Percentiles rank a stretch among this genome's conserved stretches.
These are phyloP conservation scores for Australoheros facetus DNA, from an alignment of 2,797 vertebrate species.

Conservation along the genomic window DNA sequence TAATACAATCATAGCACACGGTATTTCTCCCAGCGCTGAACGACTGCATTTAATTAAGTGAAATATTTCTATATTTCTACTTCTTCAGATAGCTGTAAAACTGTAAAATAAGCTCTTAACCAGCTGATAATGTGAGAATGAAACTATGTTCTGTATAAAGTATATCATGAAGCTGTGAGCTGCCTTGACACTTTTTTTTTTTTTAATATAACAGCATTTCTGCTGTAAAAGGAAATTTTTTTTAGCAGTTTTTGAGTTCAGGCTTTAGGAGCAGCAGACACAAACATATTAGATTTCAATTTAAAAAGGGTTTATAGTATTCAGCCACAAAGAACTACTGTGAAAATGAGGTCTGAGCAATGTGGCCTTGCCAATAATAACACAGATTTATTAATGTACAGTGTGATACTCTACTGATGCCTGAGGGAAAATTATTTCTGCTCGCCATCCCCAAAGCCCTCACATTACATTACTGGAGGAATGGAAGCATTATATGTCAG, in stretches of 20 bases:
- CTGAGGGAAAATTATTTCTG: slow-evolving; percentile 35
- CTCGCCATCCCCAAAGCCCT: not conserved
- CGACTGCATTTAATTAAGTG: not conserved
- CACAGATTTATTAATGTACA: slow-evolving; percentile 45
- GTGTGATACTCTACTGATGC: slow-evolving; percentile 40
- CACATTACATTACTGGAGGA: slow-evolving; percentile 5
- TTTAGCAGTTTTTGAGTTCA: slow-evolving; percentile 2
- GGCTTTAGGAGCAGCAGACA: slow-evolving; percentile 14
- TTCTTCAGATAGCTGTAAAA: not conserved
- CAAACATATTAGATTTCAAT: slow-evolving; percentile 6
- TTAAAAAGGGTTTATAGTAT: slow-evolving; percentile 33
- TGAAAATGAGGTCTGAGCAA: slow-evolving; percentile 48
- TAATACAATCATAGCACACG: not conserved
- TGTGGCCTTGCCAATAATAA: slow-evolving; percentile 47
- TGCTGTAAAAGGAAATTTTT: slow-evolving; percentile 9
- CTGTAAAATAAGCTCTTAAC: not conserved
- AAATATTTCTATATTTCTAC: not conserved
- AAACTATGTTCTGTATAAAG: not conserved
- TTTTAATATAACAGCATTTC: slow-evolving; percentile 1
- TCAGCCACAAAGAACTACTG: slow-evolving; percentile 37
- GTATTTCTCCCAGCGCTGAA: not conserved
- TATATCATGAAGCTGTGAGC: not conserved
- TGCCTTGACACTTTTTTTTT: not conserved
- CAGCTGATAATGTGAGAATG: slow-evolving; percentile 1
- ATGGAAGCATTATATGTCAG: slow-evolving; percentile 2